phyloP scores from a whole-genome alignment of 2,888 invertebrate species.

The Ctenicera cuprea region DNA sequence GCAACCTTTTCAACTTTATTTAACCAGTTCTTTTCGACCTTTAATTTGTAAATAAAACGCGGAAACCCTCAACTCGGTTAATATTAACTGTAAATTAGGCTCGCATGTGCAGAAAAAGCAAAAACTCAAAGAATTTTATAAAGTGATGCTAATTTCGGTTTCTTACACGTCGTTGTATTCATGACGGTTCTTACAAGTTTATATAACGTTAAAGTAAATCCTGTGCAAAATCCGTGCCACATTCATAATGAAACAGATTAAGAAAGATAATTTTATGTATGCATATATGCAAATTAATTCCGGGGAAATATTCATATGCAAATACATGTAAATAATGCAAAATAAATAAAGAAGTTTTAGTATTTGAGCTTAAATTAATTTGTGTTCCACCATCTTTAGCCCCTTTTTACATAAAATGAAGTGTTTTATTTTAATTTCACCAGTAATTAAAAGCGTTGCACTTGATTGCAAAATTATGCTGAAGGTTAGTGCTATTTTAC shows the following conservation, averaged over 20 bases:
- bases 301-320: constrained; percentile 52
- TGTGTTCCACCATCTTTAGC: constrained; percentile 26
- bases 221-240: constrained; percentile 43
- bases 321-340: constrained; percentile 49
- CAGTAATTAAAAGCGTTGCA: neutral
- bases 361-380: constrained; percentile 37
- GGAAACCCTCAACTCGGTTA: neutral
- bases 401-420: constrained; percentile 1
- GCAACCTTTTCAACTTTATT: constrained; percentile 19
- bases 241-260: constrained; percentile 48
- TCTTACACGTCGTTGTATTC: constrained; percentile 19
- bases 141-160: constrained; percentile 21
- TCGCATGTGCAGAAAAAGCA: neutral
- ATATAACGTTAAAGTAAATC: constrained; percentile 32
- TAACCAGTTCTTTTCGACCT: constrained; percentile 18
- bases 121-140: constrained; percentile 1
- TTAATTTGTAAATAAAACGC: constrained; percentile 5
- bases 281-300: constrained; percentile 52
- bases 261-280: constrained; percentile 51
- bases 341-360: constrained; percentile 48
- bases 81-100: constrained; percentile 6
- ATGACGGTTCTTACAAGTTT: constrained; percentile 22
- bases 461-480: no score
- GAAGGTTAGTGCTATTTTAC: no score
- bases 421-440: neutral